phyloP scores from a whole-genome alignment of 2,888 invertebrate species.

The Carcina quercana region DNA sequence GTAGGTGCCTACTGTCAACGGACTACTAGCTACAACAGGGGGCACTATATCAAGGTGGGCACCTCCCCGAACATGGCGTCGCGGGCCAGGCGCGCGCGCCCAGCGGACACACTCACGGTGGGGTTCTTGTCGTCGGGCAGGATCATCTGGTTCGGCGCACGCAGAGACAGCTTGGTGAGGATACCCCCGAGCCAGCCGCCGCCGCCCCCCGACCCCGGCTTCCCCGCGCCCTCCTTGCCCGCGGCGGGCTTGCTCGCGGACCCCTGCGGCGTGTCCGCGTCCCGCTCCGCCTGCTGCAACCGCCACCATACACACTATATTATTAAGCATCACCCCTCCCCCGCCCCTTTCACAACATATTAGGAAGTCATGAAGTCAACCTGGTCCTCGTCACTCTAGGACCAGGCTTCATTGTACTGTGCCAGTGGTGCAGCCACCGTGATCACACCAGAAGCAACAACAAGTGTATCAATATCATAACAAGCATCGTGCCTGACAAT shows the following conservation, averaged over 20 bases:
- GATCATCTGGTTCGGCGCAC: conserved; percentile 95
- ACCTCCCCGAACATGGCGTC: conserved; percentile 8
- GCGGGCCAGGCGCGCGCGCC: conserved; percentile 1
- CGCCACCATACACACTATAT: no score
- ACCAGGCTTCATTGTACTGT: no score
- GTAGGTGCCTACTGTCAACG: no score
- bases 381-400: no score
- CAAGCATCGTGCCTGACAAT: no score
- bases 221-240: conserved; percentile 20
- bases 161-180: conserved; percentile 86
- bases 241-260: conserved; percentile 12
- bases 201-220: conserved; percentile 23
- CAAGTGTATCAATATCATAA: no score
- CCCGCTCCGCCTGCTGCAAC: conserved; percentile 71
- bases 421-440: no score
- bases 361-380: no score
- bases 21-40: conserved; percentile 5
- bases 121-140: conserved; percentile 96
- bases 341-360: no score
- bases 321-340: no score
- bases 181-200: conserved; percentile 91
- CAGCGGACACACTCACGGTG: conserved; percentile 73
- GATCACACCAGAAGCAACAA: no score
- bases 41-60: conserved; percentile 38
- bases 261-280: conserved; percentile 75